Evolutionary conservation across 2,888 invertebrate species (phyloP).

Genomic region (Drosophila picticornis): DNA sequence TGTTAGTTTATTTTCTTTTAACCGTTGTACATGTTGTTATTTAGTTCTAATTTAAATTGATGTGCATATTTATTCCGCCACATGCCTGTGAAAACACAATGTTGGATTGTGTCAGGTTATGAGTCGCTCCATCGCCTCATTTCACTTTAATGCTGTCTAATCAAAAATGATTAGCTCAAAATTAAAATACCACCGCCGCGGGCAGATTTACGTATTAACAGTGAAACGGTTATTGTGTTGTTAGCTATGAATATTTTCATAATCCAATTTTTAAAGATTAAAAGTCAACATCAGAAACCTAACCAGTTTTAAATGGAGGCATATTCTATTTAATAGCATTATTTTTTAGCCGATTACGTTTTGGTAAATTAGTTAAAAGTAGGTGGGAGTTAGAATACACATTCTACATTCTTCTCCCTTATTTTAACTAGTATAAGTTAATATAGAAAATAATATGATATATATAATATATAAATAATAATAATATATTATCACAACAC

Average conservation of each 20-base stretch:
- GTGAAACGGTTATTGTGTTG: neutral
- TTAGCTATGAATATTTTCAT: neutral
- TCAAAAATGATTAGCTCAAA: conserved; percentile 18
- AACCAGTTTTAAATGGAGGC: neutral
- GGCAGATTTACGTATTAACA: neutral
- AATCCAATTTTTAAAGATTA: neutral
- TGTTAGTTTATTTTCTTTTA: neutral
- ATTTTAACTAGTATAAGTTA: neutral
- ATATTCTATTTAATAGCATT: neutral
- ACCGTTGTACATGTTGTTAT: neutral
- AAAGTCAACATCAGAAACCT: neutral
- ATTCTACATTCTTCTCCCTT: neutral
- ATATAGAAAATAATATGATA: neutral
- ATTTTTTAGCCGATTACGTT: neutral
- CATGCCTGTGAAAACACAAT: neutral
- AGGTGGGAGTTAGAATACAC: neutral
- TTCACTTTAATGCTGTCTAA: conserved; percentile 1
- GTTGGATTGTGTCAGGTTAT: neutral
- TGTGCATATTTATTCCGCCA: neutral
- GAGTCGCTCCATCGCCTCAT: neutral
- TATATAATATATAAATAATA: no score
- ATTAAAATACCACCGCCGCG: conserved; percentile 6
- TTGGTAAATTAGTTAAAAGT: neutral
- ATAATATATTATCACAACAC: neutral
- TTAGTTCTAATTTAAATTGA: neutral